Evolutionary conservation across 2,797 vertebrate species (phyloP), one percentile per base, ranked within the genome.

Genomic region (Adelosebastes latens): DNA sequence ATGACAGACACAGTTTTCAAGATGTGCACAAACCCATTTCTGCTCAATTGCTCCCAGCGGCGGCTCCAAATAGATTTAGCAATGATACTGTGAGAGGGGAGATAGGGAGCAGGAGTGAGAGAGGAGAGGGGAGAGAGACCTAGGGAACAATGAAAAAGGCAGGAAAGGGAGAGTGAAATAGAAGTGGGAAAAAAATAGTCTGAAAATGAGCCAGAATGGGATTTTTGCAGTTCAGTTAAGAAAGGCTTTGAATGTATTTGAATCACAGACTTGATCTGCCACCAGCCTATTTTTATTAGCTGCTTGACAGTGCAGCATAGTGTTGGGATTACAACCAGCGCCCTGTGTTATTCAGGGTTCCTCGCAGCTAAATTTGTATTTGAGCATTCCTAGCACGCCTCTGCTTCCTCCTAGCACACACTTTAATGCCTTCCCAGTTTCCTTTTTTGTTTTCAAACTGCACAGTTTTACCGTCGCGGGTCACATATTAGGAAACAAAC

Each of bases 201-300:
- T 87, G 79, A 93, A 91, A 93, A 93, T 87, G 90, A 93, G 87
- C 75, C 84, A 86, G 88, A 89, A 93, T 90, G 82, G 90, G 88
- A 93, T 94, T 94, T 94, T 87, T 92, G 86, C 91, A 92, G 92
- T 94, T 95, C 84, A 89, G 94, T 95, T 95, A 91, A 93, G 92
- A 93, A 88, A 91, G 91, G 91, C 93, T 94, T 93, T 95, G 92
- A 95, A 96, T 94, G 93, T 87, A 91, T 95, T 94, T 94, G 92
- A 96, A 95, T 96, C 93, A 92, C 90, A 89, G 91, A 92, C 94
- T 94, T 93, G 93, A 96, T 96, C 94, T 94, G 94, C 94, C 93
- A 93, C 84, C 89, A 94, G 95, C 92, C 91, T 95, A 93, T 95
- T 96, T 96, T 94, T 95, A 96, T 96, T 94, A 95, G 94, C 93